These are phyloP conservation scores for Anoplius nigerrimus DNA, from an alignment of 2,888 invertebrate species.

Conservation along the genomic window DNA sequence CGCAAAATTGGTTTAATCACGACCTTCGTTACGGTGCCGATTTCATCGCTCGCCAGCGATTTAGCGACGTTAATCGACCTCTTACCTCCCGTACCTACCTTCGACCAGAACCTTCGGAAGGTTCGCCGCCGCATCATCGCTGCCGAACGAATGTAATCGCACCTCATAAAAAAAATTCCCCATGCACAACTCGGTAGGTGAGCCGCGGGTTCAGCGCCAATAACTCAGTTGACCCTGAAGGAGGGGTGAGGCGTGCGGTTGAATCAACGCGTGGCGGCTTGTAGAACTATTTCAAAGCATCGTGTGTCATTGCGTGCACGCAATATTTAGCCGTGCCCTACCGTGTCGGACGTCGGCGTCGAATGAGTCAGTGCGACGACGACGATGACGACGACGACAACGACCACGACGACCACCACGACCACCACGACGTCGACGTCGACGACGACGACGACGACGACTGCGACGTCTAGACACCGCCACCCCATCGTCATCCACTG, in stretches of 20 bases:
- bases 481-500: slow-evolving; percentile 58
- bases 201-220: neutral
- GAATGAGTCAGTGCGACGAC: slow-evolving; percentile 67
- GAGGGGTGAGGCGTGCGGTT: slow-evolving; percentile 37
- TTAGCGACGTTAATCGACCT: no score
- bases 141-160: neutral
- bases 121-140: no score
- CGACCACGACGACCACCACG: slow-evolving; percentile 32
- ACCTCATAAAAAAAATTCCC: no score
- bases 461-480: slow-evolving; percentile 63
- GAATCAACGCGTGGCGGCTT: slow-evolving; percentile 52
- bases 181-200: no score
- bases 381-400: slow-evolving; percentile 45
- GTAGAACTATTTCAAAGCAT: slow-evolving; percentile 65
- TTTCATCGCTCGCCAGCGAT: no score
- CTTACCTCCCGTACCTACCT: no score
- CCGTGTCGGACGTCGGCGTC: slow-evolving; percentile 55
- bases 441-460: slow-evolving; percentile 22
- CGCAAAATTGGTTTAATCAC: no score
- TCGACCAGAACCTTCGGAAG: no score
- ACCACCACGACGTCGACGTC: slow-evolving; percentile 22
- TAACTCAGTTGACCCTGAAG: slow-evolving; percentile 44
- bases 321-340: slow-evolving; percentile 65
- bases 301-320: slow-evolving; percentile 69
- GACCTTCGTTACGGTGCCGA: no score